A percentile compares a stretch with the other conserved stretches of the same genome.
phyloP scores from a whole-genome alignment of 1,140 invertebrate species.

The Apis cerana region DNA sequence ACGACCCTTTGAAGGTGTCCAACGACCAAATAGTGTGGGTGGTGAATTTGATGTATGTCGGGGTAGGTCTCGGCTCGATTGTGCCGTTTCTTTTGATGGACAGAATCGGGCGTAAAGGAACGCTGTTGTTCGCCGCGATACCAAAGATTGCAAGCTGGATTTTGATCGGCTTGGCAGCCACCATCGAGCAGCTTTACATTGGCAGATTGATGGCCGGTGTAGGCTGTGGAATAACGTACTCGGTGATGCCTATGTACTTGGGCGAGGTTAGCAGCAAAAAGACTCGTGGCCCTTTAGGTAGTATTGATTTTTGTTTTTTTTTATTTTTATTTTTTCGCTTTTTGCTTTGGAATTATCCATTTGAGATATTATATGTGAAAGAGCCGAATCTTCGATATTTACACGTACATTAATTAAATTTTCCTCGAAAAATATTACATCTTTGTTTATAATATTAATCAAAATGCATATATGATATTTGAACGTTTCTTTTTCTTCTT shows the following conservation, averaged over 20 bases:
- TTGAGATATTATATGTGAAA: no score
- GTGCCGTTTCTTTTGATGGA: constrained; percentile 82
- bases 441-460: no score
- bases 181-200: constrained; percentile 71
- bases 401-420: no score
- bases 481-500: no score
- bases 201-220: constrained; percentile 81
- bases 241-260: constrained; percentile 83
- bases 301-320: neutral
- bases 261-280: constrained; percentile 83
- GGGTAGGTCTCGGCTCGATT: constrained; percentile 75
- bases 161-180: constrained; percentile 77
- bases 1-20: constrained; percentile 70
- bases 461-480: no score
- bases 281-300: constrained; percentile 82
- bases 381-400: no score
- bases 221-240: constrained; percentile 77
- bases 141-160: constrained; percentile 83
- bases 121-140: constrained; percentile 80
- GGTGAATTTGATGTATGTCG: constrained; percentile 77
- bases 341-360: neutral
- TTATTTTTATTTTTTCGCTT: neutral
- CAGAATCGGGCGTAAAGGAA: constrained; percentile 82
- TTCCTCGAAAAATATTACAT: no score
- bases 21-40: constrained; percentile 70